Evolutionary conservation across 1,140 invertebrate genomes (phyloP).

Genomic region (Gryon sp.): DNA sequence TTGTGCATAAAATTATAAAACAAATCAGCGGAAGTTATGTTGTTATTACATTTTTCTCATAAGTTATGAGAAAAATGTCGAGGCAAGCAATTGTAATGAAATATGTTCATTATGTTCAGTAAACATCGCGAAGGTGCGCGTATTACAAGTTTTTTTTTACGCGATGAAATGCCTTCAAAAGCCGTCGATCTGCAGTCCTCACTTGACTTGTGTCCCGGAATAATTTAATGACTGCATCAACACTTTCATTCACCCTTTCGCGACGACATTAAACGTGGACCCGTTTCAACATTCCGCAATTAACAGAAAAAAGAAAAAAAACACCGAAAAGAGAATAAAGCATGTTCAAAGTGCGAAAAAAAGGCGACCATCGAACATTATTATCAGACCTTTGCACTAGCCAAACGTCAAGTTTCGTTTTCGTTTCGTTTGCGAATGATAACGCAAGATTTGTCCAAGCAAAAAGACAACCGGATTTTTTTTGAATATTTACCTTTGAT

Average conservation of each 20-base stretch:
- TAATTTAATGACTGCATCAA: constrained; percentile 63
- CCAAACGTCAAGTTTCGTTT: too few species aligned
- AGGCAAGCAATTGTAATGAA: constrained; percentile 23
- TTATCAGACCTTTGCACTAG: constrained; percentile 1
- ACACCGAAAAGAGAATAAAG: constrained; percentile 7
- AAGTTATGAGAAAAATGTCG: not conserved
- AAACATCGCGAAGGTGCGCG: constrained; percentile 11
- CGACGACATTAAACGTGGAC: constrained; percentile 38
- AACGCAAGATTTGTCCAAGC: too few species aligned
- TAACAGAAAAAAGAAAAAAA: constrained; percentile 36
- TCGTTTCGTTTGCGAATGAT: too few species aligned
- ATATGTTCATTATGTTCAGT: constrained; percentile 40
- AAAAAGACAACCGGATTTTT: not conserved
- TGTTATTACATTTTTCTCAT: not conserved
- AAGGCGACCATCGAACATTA: constrained; percentile 26
- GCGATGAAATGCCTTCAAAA: constrained; percentile 57
- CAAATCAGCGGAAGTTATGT: not conserved
- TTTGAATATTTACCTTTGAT: too few species aligned
- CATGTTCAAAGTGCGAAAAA: constrained; percentile 26
- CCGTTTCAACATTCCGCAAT: constrained; percentile 51
- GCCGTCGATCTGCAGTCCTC: constrained; percentile 52
- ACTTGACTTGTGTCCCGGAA: constrained; percentile 59
- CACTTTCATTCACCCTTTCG: constrained; percentile 59
- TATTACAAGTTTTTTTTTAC: constrained; percentile 42
- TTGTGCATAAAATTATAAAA: too few species aligned